Conservation (phyloP, 2,797 vertebrate species). For the Aeoliscus strigatus region DNA sequence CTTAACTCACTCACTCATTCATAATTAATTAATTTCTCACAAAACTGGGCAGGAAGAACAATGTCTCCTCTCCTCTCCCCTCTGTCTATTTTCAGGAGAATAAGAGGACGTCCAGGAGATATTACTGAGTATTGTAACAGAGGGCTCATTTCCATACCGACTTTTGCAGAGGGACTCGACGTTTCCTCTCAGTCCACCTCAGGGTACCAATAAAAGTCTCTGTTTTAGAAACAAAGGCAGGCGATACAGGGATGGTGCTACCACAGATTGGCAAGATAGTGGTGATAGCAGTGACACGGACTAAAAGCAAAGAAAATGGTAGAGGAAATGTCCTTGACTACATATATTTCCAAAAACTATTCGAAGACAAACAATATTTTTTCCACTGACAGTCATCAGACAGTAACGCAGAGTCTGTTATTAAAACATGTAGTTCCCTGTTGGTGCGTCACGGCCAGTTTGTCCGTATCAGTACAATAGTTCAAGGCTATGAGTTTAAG, state of each 20-base stretch:
- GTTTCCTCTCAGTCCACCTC: slow-evolving; percentile 60
- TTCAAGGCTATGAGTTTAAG: slow-evolving; percentile 49
- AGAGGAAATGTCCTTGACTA: slow-evolving; percentile 41
- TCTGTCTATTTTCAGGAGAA: slow-evolving; percentile 55
- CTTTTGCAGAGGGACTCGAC: slow-evolving; percentile 51
- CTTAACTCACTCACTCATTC: slow-evolving; percentile 76
- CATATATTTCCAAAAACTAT: slow-evolving; percentile 26
- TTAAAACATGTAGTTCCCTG: slow-evolving; percentile 46
- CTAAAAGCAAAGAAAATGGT: slow-evolving; percentile 12
- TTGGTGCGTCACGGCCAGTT: slow-evolving; percentile 32
- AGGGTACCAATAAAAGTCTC: slow-evolving; percentile 70
- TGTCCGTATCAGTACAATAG: slow-evolving; percentile 9
- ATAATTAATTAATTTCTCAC: slow-evolving; percentile 82
- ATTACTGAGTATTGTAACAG: slow-evolving; percentile 72
- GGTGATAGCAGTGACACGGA: too few species aligned
- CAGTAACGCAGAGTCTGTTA: slow-evolving; percentile 19
- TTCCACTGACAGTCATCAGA: slow-evolving; percentile 28
- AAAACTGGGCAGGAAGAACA: slow-evolving; percentile 71
- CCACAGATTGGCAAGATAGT: slow-evolving; percentile 25
- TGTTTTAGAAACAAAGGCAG: slow-evolving; percentile 66
- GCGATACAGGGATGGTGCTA: slow-evolving; percentile 46
- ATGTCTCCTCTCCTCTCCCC: slow-evolving; percentile 53
- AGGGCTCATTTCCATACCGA: slow-evolving; percentile 75
- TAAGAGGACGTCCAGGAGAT: slow-evolving; percentile 59
- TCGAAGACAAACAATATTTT: slow-evolving; percentile 22